Percentiles rank a stretch among this genome's conserved stretches.
These are phyloP conservation scores for Antheraea pernyi DNA, from an alignment of 1,140 invertebrate species.

Conservation along the genomic window DNA sequence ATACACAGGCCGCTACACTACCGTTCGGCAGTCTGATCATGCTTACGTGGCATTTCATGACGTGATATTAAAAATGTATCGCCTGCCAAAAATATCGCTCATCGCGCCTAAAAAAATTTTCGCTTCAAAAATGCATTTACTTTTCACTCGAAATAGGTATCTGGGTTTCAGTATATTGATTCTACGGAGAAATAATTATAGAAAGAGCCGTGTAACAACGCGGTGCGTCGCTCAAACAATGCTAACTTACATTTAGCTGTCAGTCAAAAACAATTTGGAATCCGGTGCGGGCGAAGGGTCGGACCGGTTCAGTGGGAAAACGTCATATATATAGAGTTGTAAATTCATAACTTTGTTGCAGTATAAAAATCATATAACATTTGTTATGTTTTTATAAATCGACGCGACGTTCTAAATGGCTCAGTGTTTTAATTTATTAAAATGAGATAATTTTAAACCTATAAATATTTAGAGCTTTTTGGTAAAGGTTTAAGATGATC, in stretches of 20 bases:
- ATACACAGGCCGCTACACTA: too few relatives aligned
- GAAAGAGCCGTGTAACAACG: slow-evolving; percentile 56
- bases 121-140: slow-evolving; percentile 12
- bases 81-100: too few relatives aligned
- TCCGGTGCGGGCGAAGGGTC: slow-evolving; percentile 71
- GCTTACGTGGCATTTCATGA: too few relatives aligned
- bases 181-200: slow-evolving; percentile 59
- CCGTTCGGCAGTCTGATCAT: too few relatives aligned
- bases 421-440: too few relatives aligned
- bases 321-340: slow-evolving; percentile 47
- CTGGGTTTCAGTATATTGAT: slow-evolving; percentile 9
- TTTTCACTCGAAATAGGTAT: not conserved
- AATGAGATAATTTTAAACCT: too few relatives aligned
- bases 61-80: too few relatives aligned
- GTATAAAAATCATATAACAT: not conserved
- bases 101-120: too few relatives aligned
- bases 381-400: too few relatives aligned
- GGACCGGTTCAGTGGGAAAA: slow-evolving; percentile 42
- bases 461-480: too few relatives aligned
- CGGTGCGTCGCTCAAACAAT: slow-evolving; percentile 74
- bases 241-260: slow-evolving; percentile 78
- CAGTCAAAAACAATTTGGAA: slow-evolving; percentile 79
- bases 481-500: too few relatives aligned
- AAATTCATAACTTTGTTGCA: not conserved
- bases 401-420: too few relatives aligned